Evolutionary conservation across 2,888 invertebrate species (phyloP).

Genomic region (Ernsta delagoae): DNA sequence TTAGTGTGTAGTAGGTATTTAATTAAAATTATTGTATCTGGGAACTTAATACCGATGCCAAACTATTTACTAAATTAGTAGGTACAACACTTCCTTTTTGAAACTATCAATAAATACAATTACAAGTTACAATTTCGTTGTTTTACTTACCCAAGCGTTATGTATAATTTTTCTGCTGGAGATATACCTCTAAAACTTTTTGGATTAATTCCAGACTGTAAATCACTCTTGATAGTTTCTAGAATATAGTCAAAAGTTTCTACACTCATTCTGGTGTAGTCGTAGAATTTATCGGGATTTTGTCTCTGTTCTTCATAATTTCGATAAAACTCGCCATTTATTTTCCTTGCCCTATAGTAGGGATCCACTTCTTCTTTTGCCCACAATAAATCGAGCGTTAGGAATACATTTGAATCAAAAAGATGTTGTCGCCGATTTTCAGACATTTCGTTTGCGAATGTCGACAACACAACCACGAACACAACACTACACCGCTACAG

Average conservation of each 20-base stretch:
- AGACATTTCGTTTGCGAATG: slow-evolving; percentile 38
- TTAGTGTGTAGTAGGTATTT: slow-evolving; percentile 40
- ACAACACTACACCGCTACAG: slow-evolving; percentile 36
- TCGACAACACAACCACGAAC: slow-evolving; percentile 38
- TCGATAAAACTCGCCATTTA: slow-evolving; percentile 42
- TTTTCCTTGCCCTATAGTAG: slow-evolving; percentile 24
- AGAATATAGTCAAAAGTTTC: slow-evolving; percentile 43
- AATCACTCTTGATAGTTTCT: slow-evolving; percentile 37
- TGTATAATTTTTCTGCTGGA: slow-evolving; percentile 10
- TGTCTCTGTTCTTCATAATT: slow-evolving; percentile 44
- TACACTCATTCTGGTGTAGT: slow-evolving; percentile 43
- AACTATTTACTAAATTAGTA: slow-evolving; percentile 41
- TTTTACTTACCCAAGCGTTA: slow-evolving; percentile 10
- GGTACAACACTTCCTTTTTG: slow-evolving; percentile 16
- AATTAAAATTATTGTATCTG: slow-evolving; percentile 15
- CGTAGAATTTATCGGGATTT: slow-evolving; percentile 43
- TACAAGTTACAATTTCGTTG: slow-evolving; percentile 37
- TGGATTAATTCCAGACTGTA: slow-evolving; percentile 1
- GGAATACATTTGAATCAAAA: slow-evolving; percentile 20
- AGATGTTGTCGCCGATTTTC: slow-evolving; percentile 21
- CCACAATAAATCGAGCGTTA: slow-evolving; percentile 19
- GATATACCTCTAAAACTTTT: slow-evolving; percentile 9
- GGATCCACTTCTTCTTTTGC: slow-evolving; percentile 24
- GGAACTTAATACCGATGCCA: slow-evolving; percentile 34
- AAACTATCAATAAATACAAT: slow-evolving; percentile 41